phyloP scores from a whole-genome alignment of 2,113 vertebrate species.

The Oncorhynchus tshawytscha region DNA sequence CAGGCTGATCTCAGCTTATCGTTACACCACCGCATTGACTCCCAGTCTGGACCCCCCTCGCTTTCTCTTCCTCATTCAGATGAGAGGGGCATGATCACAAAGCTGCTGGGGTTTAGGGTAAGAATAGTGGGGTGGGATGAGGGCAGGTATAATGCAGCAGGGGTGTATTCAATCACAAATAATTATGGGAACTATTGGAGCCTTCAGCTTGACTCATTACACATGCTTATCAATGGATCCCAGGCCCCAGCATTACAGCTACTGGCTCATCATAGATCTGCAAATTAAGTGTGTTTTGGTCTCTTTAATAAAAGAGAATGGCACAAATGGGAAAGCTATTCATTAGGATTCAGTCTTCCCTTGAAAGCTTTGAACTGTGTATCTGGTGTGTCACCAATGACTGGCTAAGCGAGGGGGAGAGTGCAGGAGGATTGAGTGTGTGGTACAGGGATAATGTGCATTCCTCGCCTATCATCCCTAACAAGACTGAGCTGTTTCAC shows the following conservation, averaged over 20 bases:
- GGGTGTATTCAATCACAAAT: conserved; percentile 20
- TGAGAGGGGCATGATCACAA: neutral
- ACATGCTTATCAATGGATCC: conserved; percentile 33
- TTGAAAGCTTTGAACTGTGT: conserved; percentile 52
- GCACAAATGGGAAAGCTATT: conserved; percentile 55
- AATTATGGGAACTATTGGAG: conserved; percentile 33
- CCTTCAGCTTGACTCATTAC: conserved; percentile 33
- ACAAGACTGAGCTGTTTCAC: conserved; percentile 17
- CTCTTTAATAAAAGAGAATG: conserved; percentile 34
- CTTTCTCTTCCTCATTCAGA: conserved; percentile 5
- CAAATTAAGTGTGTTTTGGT: conserved; percentile 56
- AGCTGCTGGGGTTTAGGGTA: conserved; percentile 3
- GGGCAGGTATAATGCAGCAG: conserved; percentile 3
- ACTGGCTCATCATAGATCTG: conserved; percentile 51
- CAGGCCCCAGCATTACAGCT: conserved; percentile 37
- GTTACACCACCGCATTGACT: neutral
- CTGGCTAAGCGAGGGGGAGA: conserved; percentile 27
- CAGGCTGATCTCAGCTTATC: neutral
- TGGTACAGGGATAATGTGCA: conserved; percentile 33
- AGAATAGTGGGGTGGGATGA: neutral
- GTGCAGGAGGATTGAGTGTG: conserved; percentile 39
- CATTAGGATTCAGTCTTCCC: conserved; percentile 53
- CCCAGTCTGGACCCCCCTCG: neutral
- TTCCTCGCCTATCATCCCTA: conserved; percentile 27
- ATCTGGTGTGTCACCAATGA: conserved; percentile 53